Evolutionary conservation across 2,113 vertebrate species (phyloP).

Genomic region (Dromiciops gliroides): DNA sequence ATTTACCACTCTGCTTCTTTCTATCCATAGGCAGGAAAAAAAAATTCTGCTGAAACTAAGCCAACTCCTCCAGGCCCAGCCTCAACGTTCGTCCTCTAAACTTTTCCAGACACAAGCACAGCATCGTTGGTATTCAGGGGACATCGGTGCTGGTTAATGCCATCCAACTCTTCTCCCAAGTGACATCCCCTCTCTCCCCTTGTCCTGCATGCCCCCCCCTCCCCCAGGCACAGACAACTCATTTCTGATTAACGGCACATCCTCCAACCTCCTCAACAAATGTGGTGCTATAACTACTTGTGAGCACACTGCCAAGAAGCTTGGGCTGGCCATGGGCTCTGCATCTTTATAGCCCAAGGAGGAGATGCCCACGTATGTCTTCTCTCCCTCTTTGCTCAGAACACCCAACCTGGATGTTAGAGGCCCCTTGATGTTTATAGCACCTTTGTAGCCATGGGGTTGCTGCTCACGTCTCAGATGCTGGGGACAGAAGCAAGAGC

Average conservation of each 20-base stretch:
- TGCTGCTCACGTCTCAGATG: background rate
- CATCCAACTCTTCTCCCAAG: constrained; percentile 24
- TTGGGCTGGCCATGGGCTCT: background rate
- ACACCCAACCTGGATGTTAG: background rate
- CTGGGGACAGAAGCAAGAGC: background rate
- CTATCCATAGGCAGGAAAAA: background rate
- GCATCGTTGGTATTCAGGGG: constrained; percentile 51
- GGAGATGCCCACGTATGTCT: background rate
- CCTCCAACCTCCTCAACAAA: background rate
- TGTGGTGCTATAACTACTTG: background rate
- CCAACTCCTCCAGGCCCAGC: background rate
- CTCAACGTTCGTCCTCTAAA: constrained; percentile 58
- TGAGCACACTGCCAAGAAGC: background rate
- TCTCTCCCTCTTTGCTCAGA: background rate
- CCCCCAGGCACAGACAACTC: background rate
- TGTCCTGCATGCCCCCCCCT: background rate
- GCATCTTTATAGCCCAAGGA: background rate
- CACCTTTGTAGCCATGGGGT: background rate
- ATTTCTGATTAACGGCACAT: background rate
- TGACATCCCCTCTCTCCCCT: constrained; percentile 33
- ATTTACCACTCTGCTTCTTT: background rate
- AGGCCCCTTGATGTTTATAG: background rate
- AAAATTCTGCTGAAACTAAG: background rate
- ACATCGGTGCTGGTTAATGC: background rate
- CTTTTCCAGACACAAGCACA: constrained; percentile 47